Percentiles rank a stretch among this genome's conserved stretches.
Conservation (phyloP, 2,113 vertebrate genomes). For the Gobiocypris rarus region DNA sequence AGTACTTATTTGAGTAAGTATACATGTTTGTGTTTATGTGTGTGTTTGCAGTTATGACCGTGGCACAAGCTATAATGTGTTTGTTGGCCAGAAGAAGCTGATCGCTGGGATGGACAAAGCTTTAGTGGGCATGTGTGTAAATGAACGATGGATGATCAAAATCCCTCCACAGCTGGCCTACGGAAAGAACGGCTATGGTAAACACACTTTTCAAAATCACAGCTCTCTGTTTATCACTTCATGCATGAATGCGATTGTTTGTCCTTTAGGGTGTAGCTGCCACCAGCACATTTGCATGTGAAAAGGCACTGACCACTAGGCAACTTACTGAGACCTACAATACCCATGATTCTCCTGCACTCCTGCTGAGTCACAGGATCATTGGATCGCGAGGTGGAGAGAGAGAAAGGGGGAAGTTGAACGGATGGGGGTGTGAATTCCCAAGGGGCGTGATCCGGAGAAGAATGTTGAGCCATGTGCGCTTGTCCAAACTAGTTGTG, state of each 20-base stretch:
- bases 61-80: conserved; percentile 91
- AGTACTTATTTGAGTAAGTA: too few relatives aligned
- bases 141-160: conserved; percentile 88
- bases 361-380: neutral
- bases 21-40: conserved; percentile 33
- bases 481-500: conserved; percentile 53
- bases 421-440: conserved; percentile 40
- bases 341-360: conserved; percentile 19
- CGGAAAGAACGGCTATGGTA: conserved; percentile 86
- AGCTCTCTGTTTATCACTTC: neutral
- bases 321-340: conserved; percentile 9
- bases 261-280: neutral
- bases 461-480: conserved; percentile 46
- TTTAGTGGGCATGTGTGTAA: conserved; percentile 94
- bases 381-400: neutral
- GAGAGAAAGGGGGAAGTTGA: neutral
- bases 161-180: conserved; percentile 92
- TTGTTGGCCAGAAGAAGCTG: conserved; percentile 90
- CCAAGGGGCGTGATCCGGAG: conserved; percentile 24
- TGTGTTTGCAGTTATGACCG: conserved; percentile 86
- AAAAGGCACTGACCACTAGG: neutral
- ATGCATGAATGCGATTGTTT: neutral
- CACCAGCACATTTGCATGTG: neutral
- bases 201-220: conserved; percentile 57
- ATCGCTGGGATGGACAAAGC: conserved; percentile 96